Evolutionary conservation across 2,797 vertebrate genomes (phyloP), one percentile per base, ranked within the genome.

Genomic region (Artibeus jamaicensis): DNA sequence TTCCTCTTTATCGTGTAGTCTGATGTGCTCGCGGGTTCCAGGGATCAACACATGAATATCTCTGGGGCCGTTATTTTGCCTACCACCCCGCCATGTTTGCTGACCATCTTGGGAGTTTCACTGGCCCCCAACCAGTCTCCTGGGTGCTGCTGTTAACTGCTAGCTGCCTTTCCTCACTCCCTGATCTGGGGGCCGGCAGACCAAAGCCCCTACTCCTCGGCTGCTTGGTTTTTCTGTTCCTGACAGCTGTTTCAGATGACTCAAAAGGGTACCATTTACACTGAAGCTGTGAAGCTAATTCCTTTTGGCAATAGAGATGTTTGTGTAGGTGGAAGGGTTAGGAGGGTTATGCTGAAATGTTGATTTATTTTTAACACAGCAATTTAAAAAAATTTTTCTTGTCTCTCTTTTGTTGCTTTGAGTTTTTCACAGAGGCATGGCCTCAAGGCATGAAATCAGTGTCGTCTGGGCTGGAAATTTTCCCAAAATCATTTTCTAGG

Each of bases 361-460:
- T 16, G 46, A 39, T 77, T 29, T 73, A 11, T 24, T 34, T 29
- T 82, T 74, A 88, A 50, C 18, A 21, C 42, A 57, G 50, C 6
- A 42, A 67, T 81, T 81, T 82, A n/a, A 21, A 48, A 42, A 46
- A 59, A 42, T 15, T 26, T 79, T 78, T 59, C 12, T 65, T 14
- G 26, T 32, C 71, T 53, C 24, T 44, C 59, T 22, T 57, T 32
- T 70, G 34, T 71, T 79, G 65, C 32, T 94, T 73, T 88, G 29
- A 86, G 55, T 67, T 81, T n/a, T 3, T 67, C 57, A 67, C 21
- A 44, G 37, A 68, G 39, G 4, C 16, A 44, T 34, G 12, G 12
- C 59, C 68, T 44, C 29, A 22, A 42, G 62, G 21, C 9, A 9
- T 71, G 44, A 88, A 44, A 44, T 50, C 78, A 70, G 9, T 53